A percentile compares a stretch with the other conserved stretches of the same genome.
Evolutionary conservation across 2,888 invertebrate species (phyloP).

Genomic region (Chrysomela aeneicollis): DNA sequence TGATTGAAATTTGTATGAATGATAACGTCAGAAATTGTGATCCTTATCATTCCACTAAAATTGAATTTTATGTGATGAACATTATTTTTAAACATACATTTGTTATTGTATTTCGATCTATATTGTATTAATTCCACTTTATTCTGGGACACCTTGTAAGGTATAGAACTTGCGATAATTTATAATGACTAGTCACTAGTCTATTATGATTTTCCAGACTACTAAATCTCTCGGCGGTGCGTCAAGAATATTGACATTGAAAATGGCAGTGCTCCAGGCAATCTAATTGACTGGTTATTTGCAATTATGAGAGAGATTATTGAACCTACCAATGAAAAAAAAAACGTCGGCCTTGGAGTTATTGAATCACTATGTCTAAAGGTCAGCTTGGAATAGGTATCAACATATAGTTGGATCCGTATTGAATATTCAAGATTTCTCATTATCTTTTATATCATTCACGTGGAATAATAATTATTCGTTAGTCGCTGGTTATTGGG

Average conservation of each 20-base stretch:
- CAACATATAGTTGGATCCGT: background rate
- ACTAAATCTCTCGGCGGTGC: too few relatives aligned
- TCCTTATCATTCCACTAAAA: too few relatives aligned
- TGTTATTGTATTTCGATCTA: too few relatives aligned
- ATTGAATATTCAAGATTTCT: conserved; percentile 5
- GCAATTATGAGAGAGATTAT: conserved; percentile 37
- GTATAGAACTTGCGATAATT: too few relatives aligned
- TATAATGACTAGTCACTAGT: too few relatives aligned
- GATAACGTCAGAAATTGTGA: too few relatives aligned
- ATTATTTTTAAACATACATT: too few relatives aligned
- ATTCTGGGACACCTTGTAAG: too few relatives aligned
- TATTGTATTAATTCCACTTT: conserved; percentile 14
- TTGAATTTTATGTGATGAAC: too few relatives aligned
- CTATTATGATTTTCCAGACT: too few relatives aligned
- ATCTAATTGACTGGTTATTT: conserved; percentile 35
- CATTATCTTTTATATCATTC: background rate
- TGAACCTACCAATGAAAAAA: conserved; percentile 31
- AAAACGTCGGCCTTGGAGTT: conserved; percentile 6
- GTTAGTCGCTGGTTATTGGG: background rate
- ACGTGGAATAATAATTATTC: background rate
- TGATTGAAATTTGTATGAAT: too few relatives aligned
- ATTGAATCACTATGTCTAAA: conserved; percentile 5
- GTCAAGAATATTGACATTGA: background rate
- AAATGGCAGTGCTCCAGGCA: conserved; percentile 27
- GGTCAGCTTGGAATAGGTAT: background rate